Percentiles rank a stretch among this genome's conserved stretches.
These are phyloP conservation scores for Brachyhypopomus occidentalis DNA, from an alignment of 2,113 vertebrate species.

Conservation along the genomic window DNA sequence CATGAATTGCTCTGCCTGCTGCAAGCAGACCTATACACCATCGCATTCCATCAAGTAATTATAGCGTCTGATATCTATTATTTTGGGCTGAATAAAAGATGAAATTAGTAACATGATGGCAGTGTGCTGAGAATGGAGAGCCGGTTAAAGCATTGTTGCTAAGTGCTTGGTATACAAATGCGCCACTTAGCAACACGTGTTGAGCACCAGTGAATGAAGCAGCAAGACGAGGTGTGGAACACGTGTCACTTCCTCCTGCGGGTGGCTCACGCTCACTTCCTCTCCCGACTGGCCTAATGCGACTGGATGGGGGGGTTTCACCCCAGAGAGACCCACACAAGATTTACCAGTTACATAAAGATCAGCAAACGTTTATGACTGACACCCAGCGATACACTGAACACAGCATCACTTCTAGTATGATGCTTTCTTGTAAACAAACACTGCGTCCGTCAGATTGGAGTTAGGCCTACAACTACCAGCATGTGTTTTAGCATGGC, in stretches of 20 bases:
- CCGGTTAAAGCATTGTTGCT: too few species aligned
- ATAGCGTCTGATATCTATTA: background rate
- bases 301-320: too few species aligned
- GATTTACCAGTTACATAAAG: background rate
- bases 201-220: background rate
- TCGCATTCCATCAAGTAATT: constrained; percentile 16
- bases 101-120: background rate
- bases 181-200: too few species aligned
- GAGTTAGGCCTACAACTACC: background rate
- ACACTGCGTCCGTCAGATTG: background rate
- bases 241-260: constrained; percentile 3
- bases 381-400: background rate
- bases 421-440: background rate
- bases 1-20: background rate
- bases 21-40: background rate
- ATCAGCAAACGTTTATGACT: background rate
- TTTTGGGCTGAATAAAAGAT: background rate
- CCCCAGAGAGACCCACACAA: too few species aligned
- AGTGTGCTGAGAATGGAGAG: too few species aligned
- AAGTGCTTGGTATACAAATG: too few species aligned
- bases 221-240: constrained; percentile 22
- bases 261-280: constrained; percentile 22
- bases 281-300: background rate
- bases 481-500: background rate
- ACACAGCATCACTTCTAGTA: background rate